phyloP scores from a whole-genome alignment of 2,888 invertebrate genomes.

The Gymnoscelis rufifasciata region DNA sequence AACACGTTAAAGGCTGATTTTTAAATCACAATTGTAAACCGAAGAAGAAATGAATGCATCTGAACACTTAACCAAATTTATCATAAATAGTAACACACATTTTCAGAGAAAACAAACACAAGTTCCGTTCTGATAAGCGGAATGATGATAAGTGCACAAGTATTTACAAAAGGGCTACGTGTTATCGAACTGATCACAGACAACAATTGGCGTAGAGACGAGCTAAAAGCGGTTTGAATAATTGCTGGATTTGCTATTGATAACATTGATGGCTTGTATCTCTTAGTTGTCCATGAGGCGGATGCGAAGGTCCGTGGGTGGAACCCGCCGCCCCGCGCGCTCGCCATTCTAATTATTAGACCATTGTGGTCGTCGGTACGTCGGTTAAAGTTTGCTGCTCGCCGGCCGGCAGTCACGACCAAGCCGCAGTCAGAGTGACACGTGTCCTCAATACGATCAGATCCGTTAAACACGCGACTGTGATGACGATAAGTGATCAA shows the following conservation, averaged over 20 bases:
- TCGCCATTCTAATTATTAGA: conserved; percentile 75
- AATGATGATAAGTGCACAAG: not conserved
- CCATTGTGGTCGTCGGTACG: conserved; percentile 63
- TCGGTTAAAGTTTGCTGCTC: conserved; percentile 63
- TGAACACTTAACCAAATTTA: too few species aligned
- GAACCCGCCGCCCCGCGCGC: conserved; percentile 56
- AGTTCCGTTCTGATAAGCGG: not conserved
- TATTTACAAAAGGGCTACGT: too few species aligned
- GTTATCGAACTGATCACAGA: not conserved
- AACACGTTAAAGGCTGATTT: too few species aligned
- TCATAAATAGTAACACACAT: too few species aligned
- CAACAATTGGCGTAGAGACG: not conserved
- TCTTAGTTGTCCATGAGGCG: conserved; percentile 65
- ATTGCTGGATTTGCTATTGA: conserved; percentile 33
- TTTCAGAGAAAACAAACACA: not conserved
- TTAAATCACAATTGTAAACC: too few species aligned
- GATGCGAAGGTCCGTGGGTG: conserved; percentile 75
- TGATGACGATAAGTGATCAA: conserved; percentile 70
- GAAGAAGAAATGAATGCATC: too few species aligned
- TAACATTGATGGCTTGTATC: conserved; percentile 49
- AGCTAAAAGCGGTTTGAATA: not conserved
- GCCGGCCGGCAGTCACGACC: conserved; percentile 70
- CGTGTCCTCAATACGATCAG: conserved; percentile 40
- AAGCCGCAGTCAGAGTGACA: conserved; percentile 49
- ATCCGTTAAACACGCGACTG: conserved; percentile 53